Base-by-base conservation (phyloP, 2,888 invertebrate genomes). In the Dasypolia templi region DNA sequence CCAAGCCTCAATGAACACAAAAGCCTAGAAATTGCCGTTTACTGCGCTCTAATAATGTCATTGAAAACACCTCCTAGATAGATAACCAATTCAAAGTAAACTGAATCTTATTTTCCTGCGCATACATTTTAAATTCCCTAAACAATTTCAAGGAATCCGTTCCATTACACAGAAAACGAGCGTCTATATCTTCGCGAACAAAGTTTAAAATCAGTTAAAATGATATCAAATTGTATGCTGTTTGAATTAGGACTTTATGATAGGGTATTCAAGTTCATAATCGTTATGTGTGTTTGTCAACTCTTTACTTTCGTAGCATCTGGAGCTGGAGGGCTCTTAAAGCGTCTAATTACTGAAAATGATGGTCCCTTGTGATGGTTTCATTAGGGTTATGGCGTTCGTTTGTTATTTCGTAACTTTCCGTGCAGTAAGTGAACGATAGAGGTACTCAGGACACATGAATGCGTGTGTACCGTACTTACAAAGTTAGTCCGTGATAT, bases 341-440 rank as follows among this genome's bases (percentile, higher is more conserved):
- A 86, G 86, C 85, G 84, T 89, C 88, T 92, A 91, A 92, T 91
- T 91, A 91, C 84, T 84, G 85, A 85, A 90, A 91, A 89, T 86
- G 82, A 89, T 86, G 84, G 85, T 86, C 82, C 84, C 85, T 86
- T 86, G 78, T 84, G 84, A 86, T 88, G 86, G 86, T 88, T 85
- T 85, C 73, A 87, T 75, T 77, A 72, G 80, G 70, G 58, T 85
- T 83, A 75, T 75, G 63, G 56, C 69, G 64, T 68, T 81, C 67
- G 75, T 76, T 85, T 82, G 69, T 81, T 76, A 77, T 79, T 71
- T 68, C 22, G 17, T 39, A 76, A 64, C 58, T 59, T 11, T 9
- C 12, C 19, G 0, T 65, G 59, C 26, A 65, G 29, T 66, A 19
- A 46, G 32, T 63, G 5, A 35, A 42, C 26, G 11, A 44, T 26